Conservation (phyloP, 2,888 invertebrate genomes). For the Ochlodes sylvanus region DNA sequence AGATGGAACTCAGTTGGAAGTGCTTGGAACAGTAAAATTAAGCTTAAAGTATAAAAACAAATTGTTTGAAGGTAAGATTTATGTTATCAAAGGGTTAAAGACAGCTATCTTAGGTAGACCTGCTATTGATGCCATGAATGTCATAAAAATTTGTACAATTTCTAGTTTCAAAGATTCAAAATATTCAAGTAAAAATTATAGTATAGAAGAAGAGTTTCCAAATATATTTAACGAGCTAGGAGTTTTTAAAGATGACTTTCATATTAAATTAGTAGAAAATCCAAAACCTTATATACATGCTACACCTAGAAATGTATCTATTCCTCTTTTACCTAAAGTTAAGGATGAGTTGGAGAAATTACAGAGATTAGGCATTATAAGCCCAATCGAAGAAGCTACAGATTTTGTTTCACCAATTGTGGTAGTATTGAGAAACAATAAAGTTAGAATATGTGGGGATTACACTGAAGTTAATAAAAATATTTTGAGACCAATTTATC, state of each 20-base stretch:
- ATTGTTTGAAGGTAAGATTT: background rate
- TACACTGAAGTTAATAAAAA: background rate
- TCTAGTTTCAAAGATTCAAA: too few relatives aligned
- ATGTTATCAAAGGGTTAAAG: background rate
- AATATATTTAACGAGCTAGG: constrained; percentile 2
- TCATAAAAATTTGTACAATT: too few relatives aligned
- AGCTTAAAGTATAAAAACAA: background rate
- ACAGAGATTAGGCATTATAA: background rate
- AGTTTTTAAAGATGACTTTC: background rate
- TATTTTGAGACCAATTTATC: constrained; percentile 1
- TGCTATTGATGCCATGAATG: background rate
- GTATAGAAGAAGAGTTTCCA: background rate
- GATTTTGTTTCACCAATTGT: background rate
- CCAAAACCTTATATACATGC: background rate
- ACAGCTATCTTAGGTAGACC: background rate
- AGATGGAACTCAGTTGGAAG: background rate
- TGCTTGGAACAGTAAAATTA: background rate
- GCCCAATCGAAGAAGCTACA: background rate
- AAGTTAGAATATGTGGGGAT: constrained; percentile 1
- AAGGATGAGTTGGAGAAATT: background rate
- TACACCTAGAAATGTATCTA: background rate
- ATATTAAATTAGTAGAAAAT: background rate
- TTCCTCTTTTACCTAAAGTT: constrained; percentile 1
- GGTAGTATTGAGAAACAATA: background rate
- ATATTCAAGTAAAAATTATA: background rate